These are phyloP conservation scores for Zaprionus ornatus DNA, from an alignment of 1,140 invertebrate genomes.

Conservation along the genomic window DNA sequence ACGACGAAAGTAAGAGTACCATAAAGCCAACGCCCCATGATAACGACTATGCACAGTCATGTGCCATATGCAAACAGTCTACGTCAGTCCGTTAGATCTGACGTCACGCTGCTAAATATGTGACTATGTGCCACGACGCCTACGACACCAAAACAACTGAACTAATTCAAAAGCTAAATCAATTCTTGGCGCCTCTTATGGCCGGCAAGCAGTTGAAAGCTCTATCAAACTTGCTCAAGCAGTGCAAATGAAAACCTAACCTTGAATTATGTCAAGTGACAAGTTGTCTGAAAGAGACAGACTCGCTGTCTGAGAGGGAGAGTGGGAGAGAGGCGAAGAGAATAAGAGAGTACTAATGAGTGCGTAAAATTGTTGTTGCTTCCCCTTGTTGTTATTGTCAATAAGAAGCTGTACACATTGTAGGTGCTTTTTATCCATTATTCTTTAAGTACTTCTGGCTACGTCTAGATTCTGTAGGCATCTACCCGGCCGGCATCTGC, in stretches of 20 bases:
- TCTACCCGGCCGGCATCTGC: slow-evolving; percentile 65
- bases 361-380: neutral
- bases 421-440: slow-evolving; percentile 20
- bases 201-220: slow-evolving; percentile 57
- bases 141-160: neutral
- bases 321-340: neutral
- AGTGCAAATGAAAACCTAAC: slow-evolving; percentile 45
- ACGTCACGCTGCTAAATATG: slow-evolving; percentile 13
- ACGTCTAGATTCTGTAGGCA: neutral
- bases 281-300: neutral
- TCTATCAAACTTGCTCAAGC: slow-evolving; percentile 8
- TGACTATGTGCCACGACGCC: slow-evolving; percentile 19
- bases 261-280: slow-evolving; percentile 49
- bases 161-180: slow-evolving; percentile 10
- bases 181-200: slow-evolving; percentile 38
- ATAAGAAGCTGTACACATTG: slow-evolving; percentile 5
- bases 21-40: slow-evolving; percentile 13
- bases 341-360: neutral
- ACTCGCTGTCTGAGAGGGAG: neutral
- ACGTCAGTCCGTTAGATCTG: slow-evolving; percentile 16
- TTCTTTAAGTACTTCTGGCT: slow-evolving; percentile 2
- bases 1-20: neutral
- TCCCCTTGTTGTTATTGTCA: neutral
- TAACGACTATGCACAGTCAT: slow-evolving; percentile 27
- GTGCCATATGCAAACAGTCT: slow-evolving; percentile 16